Evolutionary conservation across 2,797 vertebrate genomes (phyloP).

Genomic region (Gymnothorax reevesii): DNA sequence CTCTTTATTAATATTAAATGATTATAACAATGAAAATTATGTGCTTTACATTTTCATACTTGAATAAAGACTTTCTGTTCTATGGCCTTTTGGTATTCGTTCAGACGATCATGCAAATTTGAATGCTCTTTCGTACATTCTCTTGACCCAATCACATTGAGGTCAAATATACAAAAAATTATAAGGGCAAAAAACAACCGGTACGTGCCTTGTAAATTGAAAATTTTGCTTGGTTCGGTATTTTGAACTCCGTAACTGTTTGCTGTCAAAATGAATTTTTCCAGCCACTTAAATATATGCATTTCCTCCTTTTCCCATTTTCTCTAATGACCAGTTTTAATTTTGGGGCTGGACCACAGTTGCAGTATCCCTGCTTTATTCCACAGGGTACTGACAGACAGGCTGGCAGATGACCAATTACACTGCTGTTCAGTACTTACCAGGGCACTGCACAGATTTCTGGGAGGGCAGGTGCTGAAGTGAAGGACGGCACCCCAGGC

Average conservation of each 20-base stretch:
- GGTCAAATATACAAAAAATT: neutral
- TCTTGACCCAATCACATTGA: neutral
- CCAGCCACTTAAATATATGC: neutral
- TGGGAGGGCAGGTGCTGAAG: no score
- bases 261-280: neutral
- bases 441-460: no score
- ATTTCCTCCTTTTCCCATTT: neutral
- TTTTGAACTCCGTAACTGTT: neutral
- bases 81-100: slow-evolving; percentile 41
- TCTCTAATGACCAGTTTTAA: neutral
- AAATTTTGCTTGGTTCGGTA: neutral
- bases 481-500: no score
- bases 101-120: neutral
- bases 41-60: slow-evolving; percentile 85
- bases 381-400: neutral
- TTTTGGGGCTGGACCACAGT: neutral
- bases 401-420: neutral
- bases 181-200: neutral
- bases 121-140: neutral
- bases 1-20: slow-evolving; percentile 65
- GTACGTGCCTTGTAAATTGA: neutral
- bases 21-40: slow-evolving; percentile 50
- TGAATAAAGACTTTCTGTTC: slow-evolving; percentile 78
- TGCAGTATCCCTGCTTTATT: neutral
- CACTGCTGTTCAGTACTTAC: no score